Conservation (phyloP, 2,888 invertebrate genomes). For the Phengaris arion region DNA sequence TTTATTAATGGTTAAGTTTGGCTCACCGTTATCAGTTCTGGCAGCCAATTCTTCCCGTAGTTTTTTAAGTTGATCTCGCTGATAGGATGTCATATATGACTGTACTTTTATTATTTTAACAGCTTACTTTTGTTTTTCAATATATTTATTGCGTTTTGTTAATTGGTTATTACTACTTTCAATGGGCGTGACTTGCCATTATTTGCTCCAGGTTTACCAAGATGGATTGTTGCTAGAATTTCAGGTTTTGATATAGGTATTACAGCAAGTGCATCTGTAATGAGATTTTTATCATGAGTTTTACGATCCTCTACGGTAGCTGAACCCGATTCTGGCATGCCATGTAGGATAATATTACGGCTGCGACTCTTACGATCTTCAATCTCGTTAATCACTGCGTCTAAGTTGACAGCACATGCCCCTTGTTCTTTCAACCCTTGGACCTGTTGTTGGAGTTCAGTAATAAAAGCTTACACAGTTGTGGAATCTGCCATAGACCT, state of each 20-base stretch:
- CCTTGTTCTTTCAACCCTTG: not conserved
- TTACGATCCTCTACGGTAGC: not conserved
- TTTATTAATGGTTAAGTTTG: not conserved
- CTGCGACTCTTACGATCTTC: not conserved
- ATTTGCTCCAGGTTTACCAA: not conserved
- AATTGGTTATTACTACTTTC: not conserved
- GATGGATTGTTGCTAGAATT: not conserved
- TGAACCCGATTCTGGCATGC: not conserved
- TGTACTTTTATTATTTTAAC: conserved; percentile 7
- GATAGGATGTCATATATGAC: not conserved
- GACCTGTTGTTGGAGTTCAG: not conserved
- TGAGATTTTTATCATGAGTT: not conserved
- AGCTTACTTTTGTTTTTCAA: not conserved
- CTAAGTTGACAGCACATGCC: not conserved
- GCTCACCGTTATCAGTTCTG: not conserved
- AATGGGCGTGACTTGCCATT: not conserved
- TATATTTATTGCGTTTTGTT: conserved; percentile 6
- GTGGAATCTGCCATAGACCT: conserved; percentile 30
- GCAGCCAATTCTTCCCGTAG: not conserved
- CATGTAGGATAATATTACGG: conserved; percentile 11
- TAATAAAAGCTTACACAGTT: not conserved
- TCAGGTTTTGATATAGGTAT: not conserved
- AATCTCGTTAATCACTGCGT: conserved; percentile 2
- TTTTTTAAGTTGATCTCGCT: conserved; percentile 12
- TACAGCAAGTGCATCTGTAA: not conserved